Conservation (phyloP, 2,797 vertebrate genomes). For the Sebastes kiyomatsui region DNA sequence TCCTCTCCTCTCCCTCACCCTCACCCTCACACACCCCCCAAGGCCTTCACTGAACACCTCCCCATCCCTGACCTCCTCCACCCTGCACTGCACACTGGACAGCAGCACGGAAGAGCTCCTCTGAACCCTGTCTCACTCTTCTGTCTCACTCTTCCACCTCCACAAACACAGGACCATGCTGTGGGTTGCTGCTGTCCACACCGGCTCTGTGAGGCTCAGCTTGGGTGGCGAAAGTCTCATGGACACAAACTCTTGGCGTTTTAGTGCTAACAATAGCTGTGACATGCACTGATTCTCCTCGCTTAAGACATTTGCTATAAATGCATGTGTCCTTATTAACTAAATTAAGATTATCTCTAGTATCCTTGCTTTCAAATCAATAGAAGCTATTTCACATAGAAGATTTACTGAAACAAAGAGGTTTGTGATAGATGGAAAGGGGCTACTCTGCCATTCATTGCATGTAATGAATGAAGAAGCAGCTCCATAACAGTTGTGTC, state of each 20-base stretch:
- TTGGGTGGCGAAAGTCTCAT: conserved; percentile 22
- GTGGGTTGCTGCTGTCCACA: conserved; percentile 39
- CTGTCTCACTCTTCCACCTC: conserved; percentile 21
- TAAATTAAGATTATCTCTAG: conserved; percentile 13
- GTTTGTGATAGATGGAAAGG: conserved; percentile 14
- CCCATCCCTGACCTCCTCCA: conserved; percentile 15
- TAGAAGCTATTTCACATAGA: conserved; percentile 39
- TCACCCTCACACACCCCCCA: conserved; percentile 11
- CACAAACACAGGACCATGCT: conserved; percentile 20
- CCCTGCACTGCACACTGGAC: conserved; percentile 30
- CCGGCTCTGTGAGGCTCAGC: conserved; percentile 22
- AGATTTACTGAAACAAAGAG: conserved; percentile 11
- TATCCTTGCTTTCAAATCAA: conserved; percentile 37
- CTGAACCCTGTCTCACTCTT: neutral
- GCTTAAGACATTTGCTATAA: conserved; percentile 39
- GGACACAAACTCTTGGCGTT: conserved; percentile 38
- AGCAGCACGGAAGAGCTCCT: neutral
- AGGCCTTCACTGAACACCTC: conserved; percentile 46
- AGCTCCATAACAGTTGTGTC: conserved; percentile 16
- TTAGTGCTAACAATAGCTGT: conserved; percentile 32
- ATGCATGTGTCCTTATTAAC: conserved; percentile 26
- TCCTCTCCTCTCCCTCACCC: neutral
- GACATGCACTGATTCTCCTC: conserved; percentile 51
- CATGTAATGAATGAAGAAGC: conserved; percentile 34
- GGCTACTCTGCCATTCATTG: neutral